Evolutionary conservation across 2,113 vertebrate species (phyloP).

Genomic region (Sus scrofa): DNA sequence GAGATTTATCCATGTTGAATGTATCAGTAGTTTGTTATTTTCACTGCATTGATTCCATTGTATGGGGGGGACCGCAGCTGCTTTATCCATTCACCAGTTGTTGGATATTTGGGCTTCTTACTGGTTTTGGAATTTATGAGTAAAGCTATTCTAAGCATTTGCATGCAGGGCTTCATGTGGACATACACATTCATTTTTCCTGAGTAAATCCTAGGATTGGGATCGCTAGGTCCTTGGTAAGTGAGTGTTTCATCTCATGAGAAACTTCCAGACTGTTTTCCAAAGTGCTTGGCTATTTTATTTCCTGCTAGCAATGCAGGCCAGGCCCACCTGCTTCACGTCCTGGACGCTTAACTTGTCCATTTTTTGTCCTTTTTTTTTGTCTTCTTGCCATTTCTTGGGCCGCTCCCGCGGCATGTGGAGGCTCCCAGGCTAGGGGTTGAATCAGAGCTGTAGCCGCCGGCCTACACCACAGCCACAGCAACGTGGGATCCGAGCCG

Average conservation of each 20-base stretch:
- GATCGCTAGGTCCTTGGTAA: background rate
- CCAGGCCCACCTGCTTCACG: fast-evolving
- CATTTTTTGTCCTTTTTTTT: too few species aligned
- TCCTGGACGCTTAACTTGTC: background rate
- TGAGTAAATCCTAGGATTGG: background rate
- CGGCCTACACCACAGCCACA: too few species aligned
- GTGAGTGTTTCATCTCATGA: background rate
- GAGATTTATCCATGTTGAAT: background rate
- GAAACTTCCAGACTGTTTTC: background rate
- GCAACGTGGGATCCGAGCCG: too few species aligned
- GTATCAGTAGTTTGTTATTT: background rate
- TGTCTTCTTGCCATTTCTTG: too few species aligned
- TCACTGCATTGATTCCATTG: background rate
- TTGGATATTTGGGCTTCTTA: background rate
- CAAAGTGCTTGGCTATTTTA: background rate
- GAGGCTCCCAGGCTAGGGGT: too few species aligned
- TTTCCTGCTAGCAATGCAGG: fast-evolving
- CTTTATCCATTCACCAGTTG: background rate
- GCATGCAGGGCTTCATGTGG: background rate
- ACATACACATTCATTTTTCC: background rate
- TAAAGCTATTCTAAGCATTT: background rate
- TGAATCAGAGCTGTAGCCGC: too few species aligned
- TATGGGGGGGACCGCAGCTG: background rate
- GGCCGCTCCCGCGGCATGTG: too few species aligned
- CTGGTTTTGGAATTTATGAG: background rate